These are phyloP conservation scores for Caenorhabditis brenneri DNA, from an alignment of 1,140 invertebrate genomes.

Conservation along the genomic window DNA sequence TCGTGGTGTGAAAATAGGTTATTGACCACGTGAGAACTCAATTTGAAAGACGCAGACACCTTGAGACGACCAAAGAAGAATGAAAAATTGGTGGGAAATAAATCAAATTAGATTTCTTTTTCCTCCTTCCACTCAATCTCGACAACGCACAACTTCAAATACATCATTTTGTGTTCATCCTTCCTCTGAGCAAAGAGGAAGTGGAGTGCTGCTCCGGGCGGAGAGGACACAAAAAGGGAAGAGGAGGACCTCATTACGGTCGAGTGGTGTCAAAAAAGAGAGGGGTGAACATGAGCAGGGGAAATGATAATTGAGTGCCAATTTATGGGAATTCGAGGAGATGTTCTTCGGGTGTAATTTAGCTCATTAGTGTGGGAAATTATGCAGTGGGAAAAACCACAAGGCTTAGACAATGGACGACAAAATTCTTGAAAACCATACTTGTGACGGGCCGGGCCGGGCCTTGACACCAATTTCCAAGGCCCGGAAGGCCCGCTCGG, in stretches of 20 bases:
- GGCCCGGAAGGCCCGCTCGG: too few relatives aligned
- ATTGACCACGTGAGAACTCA: not conserved
- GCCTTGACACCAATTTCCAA: too few relatives aligned
- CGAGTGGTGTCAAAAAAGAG: not conserved
- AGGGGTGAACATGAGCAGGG: not conserved
- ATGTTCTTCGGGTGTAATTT: not conserved
- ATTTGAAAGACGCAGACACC: not conserved
- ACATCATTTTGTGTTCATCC: too few relatives aligned
- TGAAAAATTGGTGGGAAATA: conserved; percentile 19
- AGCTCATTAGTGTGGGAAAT: not conserved
- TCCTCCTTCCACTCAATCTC: not conserved
- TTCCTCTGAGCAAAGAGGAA: too few relatives aligned
- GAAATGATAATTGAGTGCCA: not conserved
- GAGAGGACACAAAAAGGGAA: not conserved
- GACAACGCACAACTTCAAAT: not conserved
- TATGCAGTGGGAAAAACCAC: too few relatives aligned
- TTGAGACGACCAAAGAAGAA: not conserved
- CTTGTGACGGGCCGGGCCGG: too few relatives aligned
- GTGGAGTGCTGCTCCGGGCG: not conserved
- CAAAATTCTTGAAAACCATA: too few relatives aligned
- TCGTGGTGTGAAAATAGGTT: not conserved
- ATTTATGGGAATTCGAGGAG: not conserved
- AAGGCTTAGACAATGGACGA: too few relatives aligned
- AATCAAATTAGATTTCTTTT: conserved; percentile 1
- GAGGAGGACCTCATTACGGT: not conserved